These are phyloP conservation scores for Paramacrobiotus metropolitanus DNA, from an alignment of 1,140 invertebrate species.

Conservation along the genomic window DNA sequence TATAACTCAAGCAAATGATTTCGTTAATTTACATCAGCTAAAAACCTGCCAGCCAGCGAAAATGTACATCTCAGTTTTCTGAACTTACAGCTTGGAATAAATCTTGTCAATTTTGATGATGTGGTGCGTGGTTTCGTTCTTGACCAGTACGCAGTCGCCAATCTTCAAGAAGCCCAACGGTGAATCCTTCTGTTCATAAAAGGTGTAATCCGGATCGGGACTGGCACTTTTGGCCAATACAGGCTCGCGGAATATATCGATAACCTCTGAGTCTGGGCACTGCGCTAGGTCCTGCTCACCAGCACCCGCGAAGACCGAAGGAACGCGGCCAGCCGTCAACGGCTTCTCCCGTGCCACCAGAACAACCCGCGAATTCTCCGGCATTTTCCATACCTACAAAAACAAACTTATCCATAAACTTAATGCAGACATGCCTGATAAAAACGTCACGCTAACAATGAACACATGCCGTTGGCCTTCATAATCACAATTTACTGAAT, in stretches of 20 bases:
- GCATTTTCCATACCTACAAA: conserved; percentile 40
- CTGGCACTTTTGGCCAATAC: conserved; percentile 7
- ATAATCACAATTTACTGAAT: too few species aligned
- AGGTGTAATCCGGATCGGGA: background rate
- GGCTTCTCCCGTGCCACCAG: conserved; percentile 42
- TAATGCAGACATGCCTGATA: too few species aligned
- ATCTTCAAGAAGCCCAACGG: conserved; percentile 7
- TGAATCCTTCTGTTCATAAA: background rate
- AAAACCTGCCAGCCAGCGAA: too few species aligned
- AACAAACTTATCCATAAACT: conserved; percentile 10
- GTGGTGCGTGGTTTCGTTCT: conserved; percentile 54
- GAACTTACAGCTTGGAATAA: conserved; percentile 39
- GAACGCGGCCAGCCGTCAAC: conserved; percentile 55
- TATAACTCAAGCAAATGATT: too few species aligned
- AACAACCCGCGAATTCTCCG: conserved; percentile 34
- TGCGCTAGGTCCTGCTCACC: conserved; percentile 6
- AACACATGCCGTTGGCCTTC: too few species aligned
- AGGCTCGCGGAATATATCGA: conserved; percentile 7
- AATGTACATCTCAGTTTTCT: too few species aligned
- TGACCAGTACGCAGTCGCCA: conserved; percentile 82
- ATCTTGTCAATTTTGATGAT: conserved; percentile 83
- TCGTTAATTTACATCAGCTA: too few species aligned
- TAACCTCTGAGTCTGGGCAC: background rate
- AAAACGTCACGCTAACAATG: too few species aligned
- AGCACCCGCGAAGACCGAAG: conserved; percentile 50